phyloP scores from a whole-genome alignment of 2,113 vertebrate genomes.

The Corythoichthys intestinalis region DNA sequence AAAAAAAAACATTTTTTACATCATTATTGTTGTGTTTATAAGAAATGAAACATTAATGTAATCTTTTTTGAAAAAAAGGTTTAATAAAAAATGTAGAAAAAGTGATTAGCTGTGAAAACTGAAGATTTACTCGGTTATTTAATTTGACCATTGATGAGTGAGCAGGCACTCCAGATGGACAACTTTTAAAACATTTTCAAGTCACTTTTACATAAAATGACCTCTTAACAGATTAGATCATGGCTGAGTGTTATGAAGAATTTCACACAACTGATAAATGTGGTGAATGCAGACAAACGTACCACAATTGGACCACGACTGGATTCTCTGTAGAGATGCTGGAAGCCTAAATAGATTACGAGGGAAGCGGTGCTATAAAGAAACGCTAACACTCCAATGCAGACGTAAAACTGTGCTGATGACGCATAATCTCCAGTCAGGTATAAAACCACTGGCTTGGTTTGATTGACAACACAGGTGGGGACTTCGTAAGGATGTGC shows the following conservation, averaged over 20 bases:
- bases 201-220: not conserved
- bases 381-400: slow-evolving; percentile 87
- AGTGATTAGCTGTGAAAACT: not conserved
- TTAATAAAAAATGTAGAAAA: not conserved
- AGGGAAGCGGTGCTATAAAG: slow-evolving; percentile 84
- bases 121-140: not conserved
- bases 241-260: not conserved
- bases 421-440: slow-evolving; percentile 84
- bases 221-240: not conserved
- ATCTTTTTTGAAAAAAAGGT: not conserved
- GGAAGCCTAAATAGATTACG: slow-evolving; percentile 86
- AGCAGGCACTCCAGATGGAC: not conserved
- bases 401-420: slow-evolving; percentile 87
- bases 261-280: not conserved
- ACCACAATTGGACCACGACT: slow-evolving; percentile 80
- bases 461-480: slow-evolving; percentile 56
- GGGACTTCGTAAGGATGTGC: slow-evolving; percentile 73
- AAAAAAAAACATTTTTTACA: too few species aligned
- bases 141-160: not conserved
- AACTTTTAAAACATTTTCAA: too few species aligned
- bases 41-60: too few species aligned
- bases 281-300: slow-evolving; percentile 46
- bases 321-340: slow-evolving; percentile 78
- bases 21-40: too few species aligned
- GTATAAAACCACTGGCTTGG: slow-evolving; percentile 5